phyloP scores from a whole-genome alignment of 2,888 invertebrate genomes.

The Habrosyne pyritoides region DNA sequence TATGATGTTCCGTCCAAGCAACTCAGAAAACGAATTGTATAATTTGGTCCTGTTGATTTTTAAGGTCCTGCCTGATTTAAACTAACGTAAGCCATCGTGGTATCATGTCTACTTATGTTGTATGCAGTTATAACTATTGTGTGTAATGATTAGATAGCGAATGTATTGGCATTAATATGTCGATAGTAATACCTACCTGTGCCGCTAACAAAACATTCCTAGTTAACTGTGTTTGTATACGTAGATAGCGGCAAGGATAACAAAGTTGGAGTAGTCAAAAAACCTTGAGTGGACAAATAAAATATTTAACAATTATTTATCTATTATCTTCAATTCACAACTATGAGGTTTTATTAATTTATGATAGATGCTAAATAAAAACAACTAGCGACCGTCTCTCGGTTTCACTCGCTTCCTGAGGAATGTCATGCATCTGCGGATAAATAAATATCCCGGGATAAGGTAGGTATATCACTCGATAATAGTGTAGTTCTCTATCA shows the following conservation, averaged over 20 bases:
- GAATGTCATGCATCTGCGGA: too few relatives aligned
- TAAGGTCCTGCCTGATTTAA: not conserved
- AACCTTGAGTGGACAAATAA: not conserved
- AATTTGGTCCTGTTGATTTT: not conserved
- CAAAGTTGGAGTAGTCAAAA: conserved; percentile 5
- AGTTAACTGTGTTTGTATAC: conserved; percentile 26
- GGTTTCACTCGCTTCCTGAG: too few relatives aligned
- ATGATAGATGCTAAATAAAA: not conserved
- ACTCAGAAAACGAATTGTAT: not conserved
- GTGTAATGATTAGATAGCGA: conserved; percentile 39
- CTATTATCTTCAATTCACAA: conserved; percentile 10
- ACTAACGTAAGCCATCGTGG: not conserved
- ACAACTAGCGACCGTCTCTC: too few relatives aligned
- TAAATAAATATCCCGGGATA: too few relatives aligned
- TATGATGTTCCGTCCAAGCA: not conserved
- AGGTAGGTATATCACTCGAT: too few relatives aligned
- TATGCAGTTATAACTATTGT: not conserved
- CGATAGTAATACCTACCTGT: conserved; percentile 20
- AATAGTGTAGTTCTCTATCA: too few relatives aligned
- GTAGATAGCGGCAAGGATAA: conserved; percentile 28
- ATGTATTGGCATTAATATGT: conserved; percentile 17
- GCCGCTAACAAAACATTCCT: conserved; percentile 36
- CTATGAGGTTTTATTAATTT: not conserved
- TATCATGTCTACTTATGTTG: not conserved
- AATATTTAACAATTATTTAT: not conserved